phyloP scores from a whole-genome alignment of 1,140 invertebrate species.

The Drosophila cardini region DNA sequence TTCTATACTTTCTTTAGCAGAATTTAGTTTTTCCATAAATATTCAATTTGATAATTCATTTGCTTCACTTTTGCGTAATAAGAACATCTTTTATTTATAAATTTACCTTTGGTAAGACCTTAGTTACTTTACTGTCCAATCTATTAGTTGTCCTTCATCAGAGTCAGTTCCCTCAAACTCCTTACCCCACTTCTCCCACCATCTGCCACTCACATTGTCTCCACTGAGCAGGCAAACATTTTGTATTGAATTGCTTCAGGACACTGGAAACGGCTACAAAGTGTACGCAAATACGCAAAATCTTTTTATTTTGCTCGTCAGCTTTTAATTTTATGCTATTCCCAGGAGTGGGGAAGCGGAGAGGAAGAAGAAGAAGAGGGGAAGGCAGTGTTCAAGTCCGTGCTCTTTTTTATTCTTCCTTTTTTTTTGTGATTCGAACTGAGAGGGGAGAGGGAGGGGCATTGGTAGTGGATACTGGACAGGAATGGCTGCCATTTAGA shows the following conservation, averaged over 20 bases:
- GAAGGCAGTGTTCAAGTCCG: not conserved
- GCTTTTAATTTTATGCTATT: slow-evolving; percentile 84
- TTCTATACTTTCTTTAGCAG: too few relatives aligned
- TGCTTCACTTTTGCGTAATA: not conserved
- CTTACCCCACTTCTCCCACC: not conserved
- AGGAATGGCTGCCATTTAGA: slow-evolving; percentile 54
- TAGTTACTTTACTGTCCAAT: slow-evolving; percentile 7
- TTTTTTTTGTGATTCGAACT: slow-evolving; percentile 8
- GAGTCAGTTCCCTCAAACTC: not conserved
- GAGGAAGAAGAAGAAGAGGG: not conserved
- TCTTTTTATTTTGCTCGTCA: slow-evolving; percentile 84
- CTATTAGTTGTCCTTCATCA: slow-evolving; percentile 29
- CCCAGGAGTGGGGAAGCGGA: slow-evolving; percentile 9
- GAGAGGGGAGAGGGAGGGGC: not conserved
- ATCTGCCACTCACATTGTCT: slow-evolving; percentile 50
- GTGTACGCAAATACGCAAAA: slow-evolving; percentile 74
- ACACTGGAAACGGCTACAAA: slow-evolving; percentile 49
- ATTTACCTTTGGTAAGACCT: slow-evolving; percentile 5
- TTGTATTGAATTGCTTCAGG: slow-evolving; percentile 47
- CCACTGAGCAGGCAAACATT: slow-evolving; percentile 31
- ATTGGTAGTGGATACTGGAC: slow-evolving; percentile 18
- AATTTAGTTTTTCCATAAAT: not conserved
- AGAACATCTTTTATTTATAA: slow-evolving; percentile 1
- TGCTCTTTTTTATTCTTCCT: slow-evolving; percentile 32
- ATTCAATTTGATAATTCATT: not conserved